Evolutionary conservation across 2,797 vertebrate genomes (phyloP), one percentile per base, ranked within the genome.

Genomic region (Rhynchotus rufescens): DNA sequence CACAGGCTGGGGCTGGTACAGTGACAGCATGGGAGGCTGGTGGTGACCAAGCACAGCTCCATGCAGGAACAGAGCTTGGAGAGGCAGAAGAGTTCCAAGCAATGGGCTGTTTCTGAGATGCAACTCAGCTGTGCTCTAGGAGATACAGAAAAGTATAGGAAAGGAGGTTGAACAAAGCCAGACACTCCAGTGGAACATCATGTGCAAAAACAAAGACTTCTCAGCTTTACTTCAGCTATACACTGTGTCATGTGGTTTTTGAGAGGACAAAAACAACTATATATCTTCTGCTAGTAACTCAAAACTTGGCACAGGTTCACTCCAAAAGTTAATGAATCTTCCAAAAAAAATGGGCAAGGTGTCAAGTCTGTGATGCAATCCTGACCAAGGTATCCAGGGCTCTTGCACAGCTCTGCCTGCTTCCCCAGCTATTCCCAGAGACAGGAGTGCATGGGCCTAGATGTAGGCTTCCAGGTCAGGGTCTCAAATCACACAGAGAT

Each of bases 281-380:
- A 45, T 44, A 26, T 77, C 81, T 84, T 82, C 59, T 59, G 49
- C 72, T 79, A 57, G 49, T 34, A 86, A 62, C 77, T 86, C 47
- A 52, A 81, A 88, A 72, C 42, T 84, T 90, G 88, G 84, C 91
- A 80, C 0, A 0, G 42, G 34, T 86, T 96, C 65, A 86, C 62
- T 84, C 44, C 44, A 30, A 76, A 89, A 91, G 71, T 79, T 86
- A 86, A 90, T 64, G 62, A 87, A 80, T 75, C 42, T 51, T 83
- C 54, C 47, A 14, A 54, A 77, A 36, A 80, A 34, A 19, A 17
- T 45, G 52, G 64, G 83, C 67, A 88, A 66, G 28, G 57, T 65
- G 74, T 86, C 86, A 91, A 90, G 59, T 3, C 30, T 47, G 42
- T 59, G 76, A 82, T 49, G 73, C 73, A 83, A 7, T 72, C 68